These are phyloP conservation scores for Meteorus colon DNA, from an alignment of 2,888 invertebrate genomes.

Conservation along the genomic window DNA sequence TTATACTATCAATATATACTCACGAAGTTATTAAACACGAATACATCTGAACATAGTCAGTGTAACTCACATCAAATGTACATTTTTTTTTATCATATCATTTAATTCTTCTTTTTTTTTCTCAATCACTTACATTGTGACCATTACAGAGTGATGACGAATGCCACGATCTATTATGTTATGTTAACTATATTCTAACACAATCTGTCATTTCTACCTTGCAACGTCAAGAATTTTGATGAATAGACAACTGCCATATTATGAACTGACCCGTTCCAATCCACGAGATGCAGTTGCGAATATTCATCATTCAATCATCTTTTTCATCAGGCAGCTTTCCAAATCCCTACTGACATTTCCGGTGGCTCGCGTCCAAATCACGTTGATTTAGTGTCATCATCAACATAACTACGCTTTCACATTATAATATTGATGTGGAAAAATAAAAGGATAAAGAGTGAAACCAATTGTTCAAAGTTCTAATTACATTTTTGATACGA, in stretches of 20 bases:
- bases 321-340: conserved; percentile 37
- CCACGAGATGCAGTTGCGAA: neutral
- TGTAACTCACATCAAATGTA: neutral
- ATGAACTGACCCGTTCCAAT: conserved; percentile 1
- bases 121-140: neutral
- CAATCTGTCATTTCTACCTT: neutral
- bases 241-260: neutral
- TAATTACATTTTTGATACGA: no score
- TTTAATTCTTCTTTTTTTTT: no score
- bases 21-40: neutral
- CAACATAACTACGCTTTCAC: neutral
- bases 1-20: neutral
- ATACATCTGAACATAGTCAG: neutral
- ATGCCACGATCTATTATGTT: neutral
- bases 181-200: neutral
- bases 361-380: conserved; percentile 39
- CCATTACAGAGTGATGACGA: neutral
- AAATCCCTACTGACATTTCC: conserved; percentile 36
- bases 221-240: neutral
- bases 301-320: conserved; percentile 37
- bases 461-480: no score
- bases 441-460: neutral
- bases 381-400: conserved; percentile 38
- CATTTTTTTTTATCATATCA: neutral
- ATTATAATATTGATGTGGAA: neutral